Evolutionary conservation across 2,797 vertebrate genomes (phyloP).

Genomic region (Acomys russatus): DNA sequence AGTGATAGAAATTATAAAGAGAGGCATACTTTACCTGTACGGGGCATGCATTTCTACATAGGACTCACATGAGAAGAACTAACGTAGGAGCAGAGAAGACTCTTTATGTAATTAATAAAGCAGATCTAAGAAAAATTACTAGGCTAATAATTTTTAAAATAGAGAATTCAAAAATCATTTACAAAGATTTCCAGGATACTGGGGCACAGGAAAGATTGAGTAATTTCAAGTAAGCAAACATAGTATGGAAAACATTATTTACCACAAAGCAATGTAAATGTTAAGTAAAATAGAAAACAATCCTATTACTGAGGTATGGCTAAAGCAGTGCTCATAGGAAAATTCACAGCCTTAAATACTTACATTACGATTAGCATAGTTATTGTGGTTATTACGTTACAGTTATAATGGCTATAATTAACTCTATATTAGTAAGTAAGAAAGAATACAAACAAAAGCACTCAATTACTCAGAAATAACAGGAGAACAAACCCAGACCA

Average conservation of each 20-base stretch:
- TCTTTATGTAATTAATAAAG: neutral
- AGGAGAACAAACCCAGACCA: neutral
- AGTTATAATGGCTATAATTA: no score
- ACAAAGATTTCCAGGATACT: neutral
- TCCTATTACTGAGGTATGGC: neutral
- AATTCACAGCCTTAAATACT: neutral
- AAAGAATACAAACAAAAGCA: constrained; percentile 26
- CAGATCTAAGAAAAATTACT: neutral
- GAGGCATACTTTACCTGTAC: neutral
- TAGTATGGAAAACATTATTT: neutral
- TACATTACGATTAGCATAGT: neutral
- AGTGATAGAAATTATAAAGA: neutral
- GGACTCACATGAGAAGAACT: neutral
- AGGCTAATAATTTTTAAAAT: neutral
- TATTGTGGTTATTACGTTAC: no score
- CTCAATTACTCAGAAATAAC: neutral
- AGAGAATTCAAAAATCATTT: neutral
- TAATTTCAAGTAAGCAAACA: neutral
- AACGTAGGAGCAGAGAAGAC: neutral
- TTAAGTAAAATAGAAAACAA: neutral
- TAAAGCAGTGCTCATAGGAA: neutral
- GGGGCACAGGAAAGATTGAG: neutral
- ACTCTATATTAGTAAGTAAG: neutral
- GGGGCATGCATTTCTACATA: neutral
- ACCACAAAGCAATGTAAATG: neutral